phyloP scores from a whole-genome alignment of 2,888 invertebrate species.

The Folsomia candida region DNA sequence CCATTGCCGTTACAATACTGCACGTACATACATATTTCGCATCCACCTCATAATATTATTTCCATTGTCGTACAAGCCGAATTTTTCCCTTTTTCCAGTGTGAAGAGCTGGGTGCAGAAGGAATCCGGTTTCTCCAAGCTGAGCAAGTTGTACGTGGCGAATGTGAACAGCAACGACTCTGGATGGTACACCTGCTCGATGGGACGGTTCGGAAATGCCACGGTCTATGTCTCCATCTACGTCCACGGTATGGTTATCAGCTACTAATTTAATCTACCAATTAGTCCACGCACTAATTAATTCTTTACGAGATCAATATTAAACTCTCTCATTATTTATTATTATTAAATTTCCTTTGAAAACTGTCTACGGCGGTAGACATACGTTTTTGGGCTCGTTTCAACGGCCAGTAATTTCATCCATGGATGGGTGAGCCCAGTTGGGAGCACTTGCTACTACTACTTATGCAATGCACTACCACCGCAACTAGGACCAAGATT shows the following conservation, averaged over 20 bases:
- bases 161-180: conserved; percentile 49
- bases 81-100: conserved; percentile 27
- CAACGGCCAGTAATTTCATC: no score
- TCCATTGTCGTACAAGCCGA: background rate
- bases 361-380: no score
- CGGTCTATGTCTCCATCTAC: conserved; percentile 49
- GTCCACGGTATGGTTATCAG: conserved; percentile 42
- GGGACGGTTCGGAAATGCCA: conserved; percentile 49
- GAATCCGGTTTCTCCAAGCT: conserved; percentile 48
- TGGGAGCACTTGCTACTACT: no score
- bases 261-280: conserved; percentile 17
- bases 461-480: no score
- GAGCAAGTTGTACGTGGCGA: conserved; percentile 50
- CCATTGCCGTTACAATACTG: background rate
- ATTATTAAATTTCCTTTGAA: no score
- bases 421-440: no score
- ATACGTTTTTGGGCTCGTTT: no score
- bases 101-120: conserved; percentile 50
- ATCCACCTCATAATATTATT: no score
- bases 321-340: no score
- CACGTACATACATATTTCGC: background rate
- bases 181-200: conserved; percentile 50
- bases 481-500: no score
- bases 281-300: no score
- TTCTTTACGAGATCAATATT: no score